phyloP scores from a whole-genome alignment of 2,888 invertebrate species.

The Lepidocyrtoides sp. region DNA sequence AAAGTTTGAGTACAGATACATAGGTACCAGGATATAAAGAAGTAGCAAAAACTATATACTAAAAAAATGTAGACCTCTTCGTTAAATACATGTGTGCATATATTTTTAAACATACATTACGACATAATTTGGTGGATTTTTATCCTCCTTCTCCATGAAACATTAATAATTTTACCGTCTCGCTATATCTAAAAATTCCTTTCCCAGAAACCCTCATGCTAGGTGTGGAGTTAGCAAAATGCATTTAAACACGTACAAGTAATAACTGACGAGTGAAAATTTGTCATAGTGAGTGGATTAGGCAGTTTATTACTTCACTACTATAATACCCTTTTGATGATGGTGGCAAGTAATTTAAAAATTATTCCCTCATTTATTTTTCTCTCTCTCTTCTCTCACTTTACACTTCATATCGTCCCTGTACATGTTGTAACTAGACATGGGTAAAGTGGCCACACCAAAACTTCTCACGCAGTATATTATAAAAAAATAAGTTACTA shows the following conservation, averaged over 20 bases:
- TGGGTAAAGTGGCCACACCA: background rate
- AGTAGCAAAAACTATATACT: too few relatives aligned
- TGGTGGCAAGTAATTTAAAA: conserved; percentile 33
- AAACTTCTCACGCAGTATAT: background rate
- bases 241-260: conserved; percentile 24
- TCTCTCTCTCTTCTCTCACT: conserved; percentile 10
- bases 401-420: conserved; percentile 12
- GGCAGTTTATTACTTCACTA: conserved; percentile 53
- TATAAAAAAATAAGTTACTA: background rate
- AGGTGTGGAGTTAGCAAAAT: conserved; percentile 14
- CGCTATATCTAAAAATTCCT: background rate
- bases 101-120: too few relatives aligned
- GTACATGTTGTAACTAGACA: too few relatives aligned
- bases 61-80: too few relatives aligned
- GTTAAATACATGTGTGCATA: too few relatives aligned
- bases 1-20: background rate
- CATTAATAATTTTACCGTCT: background rate
- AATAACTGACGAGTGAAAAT: conserved; percentile 36
- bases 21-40: background rate
- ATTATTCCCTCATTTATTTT: conserved; percentile 63
- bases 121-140: too few relatives aligned
- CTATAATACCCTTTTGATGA: conserved; percentile 48
- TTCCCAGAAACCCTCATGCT: too few relatives aligned
- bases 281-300: conserved; percentile 64
- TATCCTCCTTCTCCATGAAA: too few relatives aligned